These are phyloP conservation scores for Drosophila bipectinata DNA, from an alignment of 1,140 invertebrate species.

Conservation along the genomic window DNA sequence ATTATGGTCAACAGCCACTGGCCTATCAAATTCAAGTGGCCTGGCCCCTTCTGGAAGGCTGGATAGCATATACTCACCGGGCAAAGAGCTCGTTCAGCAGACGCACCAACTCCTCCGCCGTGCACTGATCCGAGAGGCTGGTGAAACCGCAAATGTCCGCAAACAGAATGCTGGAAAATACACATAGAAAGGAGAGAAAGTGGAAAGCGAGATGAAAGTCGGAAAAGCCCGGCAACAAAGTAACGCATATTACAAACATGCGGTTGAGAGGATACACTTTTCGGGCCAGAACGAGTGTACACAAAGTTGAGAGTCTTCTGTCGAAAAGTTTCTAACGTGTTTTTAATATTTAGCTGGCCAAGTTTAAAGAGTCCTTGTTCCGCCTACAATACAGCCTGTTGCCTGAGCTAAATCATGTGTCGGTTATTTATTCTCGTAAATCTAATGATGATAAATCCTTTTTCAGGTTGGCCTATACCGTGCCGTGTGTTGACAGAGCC, in stretches of 20 bases:
- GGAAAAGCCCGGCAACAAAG: slow-evolving; percentile 13
- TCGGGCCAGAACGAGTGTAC: neutral
- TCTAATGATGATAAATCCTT: slow-evolving; percentile 52
- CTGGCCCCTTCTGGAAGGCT: neutral
- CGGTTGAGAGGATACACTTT: slow-evolving; percentile 11
- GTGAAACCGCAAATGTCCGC: slow-evolving; percentile 99
- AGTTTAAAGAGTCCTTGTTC: neutral
- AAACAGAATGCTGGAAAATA: slow-evolving; percentile 95
- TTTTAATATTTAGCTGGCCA: neutral
- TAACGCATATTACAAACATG: slow-evolving; percentile 32
- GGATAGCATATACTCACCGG: slow-evolving; percentile 86
- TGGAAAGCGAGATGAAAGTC: neutral
- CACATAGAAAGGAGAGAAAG: slow-evolving; percentile 9
- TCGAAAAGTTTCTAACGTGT: neutral
- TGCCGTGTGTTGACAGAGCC: slow-evolving; percentile 53
- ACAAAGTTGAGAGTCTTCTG: no score
- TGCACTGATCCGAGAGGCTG: slow-evolving; percentile 96
- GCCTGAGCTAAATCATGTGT: slow-evolving; percentile 29
- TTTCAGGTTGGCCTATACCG: slow-evolving; percentile 30
- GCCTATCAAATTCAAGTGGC: neutral
- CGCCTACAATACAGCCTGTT: slow-evolving; percentile 3
- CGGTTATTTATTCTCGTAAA: slow-evolving; percentile 41
- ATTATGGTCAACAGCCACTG: slow-evolving; percentile 20
- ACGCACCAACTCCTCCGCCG: slow-evolving; percentile 96
- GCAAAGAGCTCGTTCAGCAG: slow-evolving; percentile 98